Percentiles rank a stretch among this genome's conserved stretches.
These are phyloP conservation scores for Drosophila multiciliata DNA, from an alignment of 2,888 invertebrate species.

Conservation along the genomic window DNA sequence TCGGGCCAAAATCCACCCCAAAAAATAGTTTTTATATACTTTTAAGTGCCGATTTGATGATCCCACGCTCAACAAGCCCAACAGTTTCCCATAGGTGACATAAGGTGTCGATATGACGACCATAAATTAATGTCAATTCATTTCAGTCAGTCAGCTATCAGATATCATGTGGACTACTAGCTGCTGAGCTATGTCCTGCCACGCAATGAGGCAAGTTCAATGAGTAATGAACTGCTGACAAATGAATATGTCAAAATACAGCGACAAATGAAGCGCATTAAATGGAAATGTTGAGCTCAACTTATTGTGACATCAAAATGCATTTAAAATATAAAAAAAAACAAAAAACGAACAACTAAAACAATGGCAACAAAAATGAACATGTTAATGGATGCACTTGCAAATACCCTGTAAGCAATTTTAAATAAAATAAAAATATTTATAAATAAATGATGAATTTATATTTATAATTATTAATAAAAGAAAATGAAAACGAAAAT, in stretches of 20 bases:
- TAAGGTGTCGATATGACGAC: conserved; percentile 53
- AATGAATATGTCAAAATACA: conserved; percentile 76
- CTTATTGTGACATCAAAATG: conserved; percentile 68
- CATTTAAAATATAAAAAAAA: conserved; percentile 46
- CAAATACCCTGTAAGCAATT: conserved; percentile 29
- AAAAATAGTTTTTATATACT: background rate
- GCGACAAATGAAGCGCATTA: conserved; percentile 70
- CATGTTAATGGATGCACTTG: background rate
- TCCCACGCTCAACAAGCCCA: conserved; percentile 27
- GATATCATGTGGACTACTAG: conserved; percentile 9
- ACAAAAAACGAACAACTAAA: conserved; percentile 25
- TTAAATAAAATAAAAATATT: background rate
- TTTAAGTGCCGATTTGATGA: conserved; percentile 29
- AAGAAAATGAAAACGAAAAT: background rate
- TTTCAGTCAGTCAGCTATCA: conserved; percentile 12
- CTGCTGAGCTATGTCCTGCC: background rate
- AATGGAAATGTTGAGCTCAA: conserved; percentile 60
- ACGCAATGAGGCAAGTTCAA: conserved; percentile 37
- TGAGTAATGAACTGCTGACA: conserved; percentile 77
- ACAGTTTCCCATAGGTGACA: conserved; percentile 37
- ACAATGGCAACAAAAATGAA: background rate
- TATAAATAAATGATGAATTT: no score
- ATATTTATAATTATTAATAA: background rate
- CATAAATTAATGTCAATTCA: conserved; percentile 52
- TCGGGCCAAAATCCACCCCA: background rate